Percentiles rank a stretch among this genome's conserved stretches.
Conservation (phyloP, 2,888 invertebrate genomes). For the Pseudoips prasinana region DNA sequence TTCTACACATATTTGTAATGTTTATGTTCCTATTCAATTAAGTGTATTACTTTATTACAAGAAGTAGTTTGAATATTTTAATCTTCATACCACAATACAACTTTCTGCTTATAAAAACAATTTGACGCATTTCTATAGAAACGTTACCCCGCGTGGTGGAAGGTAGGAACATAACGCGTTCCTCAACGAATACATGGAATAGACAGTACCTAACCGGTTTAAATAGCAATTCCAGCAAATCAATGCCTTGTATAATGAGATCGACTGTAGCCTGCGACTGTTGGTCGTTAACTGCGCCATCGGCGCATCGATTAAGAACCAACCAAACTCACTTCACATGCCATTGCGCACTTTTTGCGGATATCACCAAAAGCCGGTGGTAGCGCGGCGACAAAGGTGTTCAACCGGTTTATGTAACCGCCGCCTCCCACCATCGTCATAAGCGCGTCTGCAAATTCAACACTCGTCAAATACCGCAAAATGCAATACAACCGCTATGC, state of each 20-base stretch:
- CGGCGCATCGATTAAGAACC: slow-evolving; percentile 61
- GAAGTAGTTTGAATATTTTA: no score
- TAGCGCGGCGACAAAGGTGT: slow-evolving; percentile 70
- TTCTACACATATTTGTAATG: no score
- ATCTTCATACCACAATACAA: no score
- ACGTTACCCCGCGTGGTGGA: slow-evolving; percentile 37
- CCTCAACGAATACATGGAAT: slow-evolving; percentile 47
- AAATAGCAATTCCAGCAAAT: slow-evolving; percentile 58
- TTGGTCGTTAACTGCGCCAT: slow-evolving; percentile 48
- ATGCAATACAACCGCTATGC: slow-evolving; percentile 54
- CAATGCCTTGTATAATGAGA: slow-evolving; percentile 60
- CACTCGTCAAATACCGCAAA: slow-evolving; percentile 74
- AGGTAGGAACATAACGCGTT: slow-evolving; percentile 51
- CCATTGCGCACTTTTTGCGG: slow-evolving; percentile 74
- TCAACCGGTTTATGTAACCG: slow-evolving; percentile 74
- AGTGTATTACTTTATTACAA: no score
- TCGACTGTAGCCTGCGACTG: slow-evolving; percentile 50
- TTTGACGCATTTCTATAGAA: slow-evolving; percentile 13
- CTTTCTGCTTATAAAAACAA: no score
- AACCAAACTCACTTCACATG: slow-evolving; percentile 61
- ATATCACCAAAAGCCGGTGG: slow-evolving; percentile 76
- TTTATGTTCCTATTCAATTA: no score
- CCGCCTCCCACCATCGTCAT: slow-evolving; percentile 64
- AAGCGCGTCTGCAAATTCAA: slow-evolving; percentile 76
- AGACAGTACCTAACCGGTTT: slow-evolving; percentile 57